Conservation (phyloP, 2,113 vertebrate species). For the Sphyrna mokarran region DNA sequence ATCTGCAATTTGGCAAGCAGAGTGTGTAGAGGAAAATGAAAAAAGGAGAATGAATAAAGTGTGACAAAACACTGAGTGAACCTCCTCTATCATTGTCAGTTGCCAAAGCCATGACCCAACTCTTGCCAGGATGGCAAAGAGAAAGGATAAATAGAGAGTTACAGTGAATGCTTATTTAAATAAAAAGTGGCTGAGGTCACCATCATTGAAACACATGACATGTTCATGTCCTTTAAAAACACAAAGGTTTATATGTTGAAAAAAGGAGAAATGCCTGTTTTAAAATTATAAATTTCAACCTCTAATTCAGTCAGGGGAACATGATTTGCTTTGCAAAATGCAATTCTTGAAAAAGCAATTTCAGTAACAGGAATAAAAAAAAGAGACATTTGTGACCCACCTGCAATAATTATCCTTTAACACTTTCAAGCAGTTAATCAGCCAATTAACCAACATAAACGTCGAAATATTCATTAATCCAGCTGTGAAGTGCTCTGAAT, state of each 20-base stretch:
- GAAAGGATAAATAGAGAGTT: background rate
- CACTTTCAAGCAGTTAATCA: background rate
- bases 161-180: background rate
- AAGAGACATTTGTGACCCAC: background rate
- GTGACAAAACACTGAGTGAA: background rate
- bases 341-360: background rate
- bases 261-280: background rate
- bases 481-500: background rate
- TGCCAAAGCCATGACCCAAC: background rate
- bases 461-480: background rate
- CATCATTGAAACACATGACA: background rate
- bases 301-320: background rate
- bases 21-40: background rate
- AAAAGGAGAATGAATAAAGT: background rate
- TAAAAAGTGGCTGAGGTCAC: background rate
- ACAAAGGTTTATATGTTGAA: background rate
- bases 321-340: background rate
- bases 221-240: background rate
- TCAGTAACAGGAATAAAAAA: background rate
- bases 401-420: constrained; percentile 8
- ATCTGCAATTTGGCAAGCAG: background rate
- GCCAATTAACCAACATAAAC: background rate
- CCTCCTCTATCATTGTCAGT: background rate
- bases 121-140: background rate
- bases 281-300: background rate